Base-by-base conservation (phyloP, 2,113 vertebrate species). In the Pipa parva region DNA sequence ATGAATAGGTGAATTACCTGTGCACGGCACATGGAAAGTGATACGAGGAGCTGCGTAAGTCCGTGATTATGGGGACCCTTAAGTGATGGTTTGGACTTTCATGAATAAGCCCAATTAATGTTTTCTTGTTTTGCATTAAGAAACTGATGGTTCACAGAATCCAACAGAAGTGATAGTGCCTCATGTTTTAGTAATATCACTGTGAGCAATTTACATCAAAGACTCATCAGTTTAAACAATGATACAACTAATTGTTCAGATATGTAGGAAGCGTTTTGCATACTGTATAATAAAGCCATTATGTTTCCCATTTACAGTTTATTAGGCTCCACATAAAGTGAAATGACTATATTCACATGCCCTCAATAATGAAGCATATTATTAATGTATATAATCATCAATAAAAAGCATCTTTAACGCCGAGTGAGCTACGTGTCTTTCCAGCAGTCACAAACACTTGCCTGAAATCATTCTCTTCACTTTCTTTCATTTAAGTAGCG, bases 281-380 rank as follows among this genome's bases (percentile, higher is more conserved):
- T 70, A 54, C 18, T 26, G 66, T 54, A 70, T 70, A 70, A 70
- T 70, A 70, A 70, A 70, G 60, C 42, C 48, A 70, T 70, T 61
- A 54, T 42, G 33, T 26, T 54, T 45, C 59, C 20, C 66, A 52
- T 70, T 61, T 60, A 45, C 49, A 29, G 58, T 70, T 70, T 70
- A 61, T 70, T 70, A 54, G 15, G 7, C 33, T 29, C 58, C 27
- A 18, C 37, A 51, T 61, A 70, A 70, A 54, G 58, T 27, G 49
- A 48, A 24, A 29, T 12, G 6, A 26, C 20, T 7, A 37, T 45
- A 59, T 51, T 51, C 55, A 54, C 33, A 42, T 61, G 33, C 46
- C 52, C n/a, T 54, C 48, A 70, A 61, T 61, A 70, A 54, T 37
- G 22, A 24, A 31, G 42, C 56, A 59, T 54, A 61, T 61, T 70